Percentiles rank a stretch among this genome's conserved stretches.
Conservation (phyloP, 2,113 vertebrate genomes). For the Ptilonorhynchus violaceus region DNA sequence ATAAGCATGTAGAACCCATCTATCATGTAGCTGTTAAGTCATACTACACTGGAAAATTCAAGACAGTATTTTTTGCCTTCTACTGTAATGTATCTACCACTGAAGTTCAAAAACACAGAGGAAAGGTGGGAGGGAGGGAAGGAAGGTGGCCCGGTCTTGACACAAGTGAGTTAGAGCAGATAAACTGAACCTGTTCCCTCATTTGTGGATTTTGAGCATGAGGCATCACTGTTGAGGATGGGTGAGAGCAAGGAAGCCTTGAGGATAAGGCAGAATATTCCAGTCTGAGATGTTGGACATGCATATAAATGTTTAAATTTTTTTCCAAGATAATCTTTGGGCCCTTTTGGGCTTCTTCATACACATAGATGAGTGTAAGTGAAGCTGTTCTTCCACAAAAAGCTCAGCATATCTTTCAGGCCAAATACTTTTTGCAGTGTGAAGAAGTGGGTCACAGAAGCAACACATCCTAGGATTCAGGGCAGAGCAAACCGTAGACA, state of each 20-base stretch:
- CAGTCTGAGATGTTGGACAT: not conserved
- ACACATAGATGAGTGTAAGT: not conserved
- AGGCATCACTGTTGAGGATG: not conserved
- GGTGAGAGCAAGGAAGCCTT: not conserved
- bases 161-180: not conserved
- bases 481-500: not conserved
- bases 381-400: not conserved
- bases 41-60: not conserved
- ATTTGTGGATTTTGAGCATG: rapidly evolving
- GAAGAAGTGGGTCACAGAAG: not conserved
- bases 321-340: not conserved
- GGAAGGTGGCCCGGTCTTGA: not conserved
- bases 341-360: not conserved
- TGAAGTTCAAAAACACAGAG: not conserved
- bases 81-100: not conserved
- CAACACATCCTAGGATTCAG: not conserved
- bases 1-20: not conserved
- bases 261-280: not conserved
- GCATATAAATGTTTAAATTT: not conserved
- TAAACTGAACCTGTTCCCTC: not conserved
- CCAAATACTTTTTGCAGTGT: not conserved
- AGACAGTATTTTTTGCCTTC: not conserved
- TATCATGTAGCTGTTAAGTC: not conserved
- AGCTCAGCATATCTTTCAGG: not conserved
- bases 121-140: not conserved